These are phyloP conservation scores for Cossypha caffra DNA, from an alignment of 2,797 vertebrate species.

Conservation along the genomic window DNA sequence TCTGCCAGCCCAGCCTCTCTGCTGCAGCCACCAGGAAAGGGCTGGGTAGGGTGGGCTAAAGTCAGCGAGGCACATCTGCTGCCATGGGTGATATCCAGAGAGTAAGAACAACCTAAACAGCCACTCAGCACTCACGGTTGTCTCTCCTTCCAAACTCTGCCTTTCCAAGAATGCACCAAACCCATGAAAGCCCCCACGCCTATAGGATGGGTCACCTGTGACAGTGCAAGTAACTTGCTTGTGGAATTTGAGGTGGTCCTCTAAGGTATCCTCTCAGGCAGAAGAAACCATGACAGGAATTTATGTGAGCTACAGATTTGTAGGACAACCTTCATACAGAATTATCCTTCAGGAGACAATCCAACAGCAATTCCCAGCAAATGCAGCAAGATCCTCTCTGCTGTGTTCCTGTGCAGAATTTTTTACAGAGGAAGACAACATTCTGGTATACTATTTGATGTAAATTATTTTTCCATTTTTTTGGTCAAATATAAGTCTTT, in stretches of 20 bases:
- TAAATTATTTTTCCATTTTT: not conserved
- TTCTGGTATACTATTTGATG: not conserved
- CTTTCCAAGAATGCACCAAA: not conserved
- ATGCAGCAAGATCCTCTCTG: not conserved
- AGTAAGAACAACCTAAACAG: not conserved
- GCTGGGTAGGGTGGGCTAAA: not conserved
- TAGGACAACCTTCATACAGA: not conserved
- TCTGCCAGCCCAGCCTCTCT: not conserved
- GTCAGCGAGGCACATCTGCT: not conserved
- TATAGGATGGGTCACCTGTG: not conserved
- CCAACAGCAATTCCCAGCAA: not conserved
- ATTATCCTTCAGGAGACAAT: not conserved
- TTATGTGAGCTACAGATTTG: not conserved
- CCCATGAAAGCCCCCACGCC: not conserved
- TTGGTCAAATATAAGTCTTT: not conserved
- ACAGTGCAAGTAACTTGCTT: not conserved
- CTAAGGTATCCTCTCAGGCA: not conserved
- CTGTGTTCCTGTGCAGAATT: not conserved
- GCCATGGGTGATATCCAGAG: not conserved
- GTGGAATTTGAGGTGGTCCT: not conserved
- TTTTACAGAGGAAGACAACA: not conserved
- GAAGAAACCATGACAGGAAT: not conserved
- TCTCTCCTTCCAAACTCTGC: not conserved
- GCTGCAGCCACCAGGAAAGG: not conserved
- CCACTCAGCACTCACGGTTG: accelerated